Base-by-base conservation (phyloP, 2,888 invertebrate genomes). In the Amphipyra tragopoginis region DNA sequence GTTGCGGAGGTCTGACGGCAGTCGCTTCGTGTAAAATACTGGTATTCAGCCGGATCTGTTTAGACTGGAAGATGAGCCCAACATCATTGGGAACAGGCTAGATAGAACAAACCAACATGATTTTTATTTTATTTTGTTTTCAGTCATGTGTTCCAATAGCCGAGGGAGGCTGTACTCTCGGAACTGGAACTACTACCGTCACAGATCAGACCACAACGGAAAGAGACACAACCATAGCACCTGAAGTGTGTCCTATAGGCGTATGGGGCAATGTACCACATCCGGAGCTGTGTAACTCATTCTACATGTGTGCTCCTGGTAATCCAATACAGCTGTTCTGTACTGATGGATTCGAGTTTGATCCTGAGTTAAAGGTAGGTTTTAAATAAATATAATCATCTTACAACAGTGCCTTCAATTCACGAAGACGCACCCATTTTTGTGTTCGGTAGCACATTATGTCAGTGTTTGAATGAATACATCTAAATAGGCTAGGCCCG, bases 281-380 rank as follows among this genome's bases (percentile, higher is more conserved):
- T 43, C 74, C 77, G 0, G 40, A 43, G 0, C 11, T 36, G 1
- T 77, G 77, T 45, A 38, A 65, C 14, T 63, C 66, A 3, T 77
- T 74, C 47, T 77, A 79, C 44, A 71, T 82, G 72, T 89, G 89
- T 44, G 59, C 75, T 0, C 81, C 70, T 1, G 87, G 86, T 0
- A 59, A 43, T 2, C 66, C 79, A 0, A 71, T 82, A n/a, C 77
- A 67, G 8, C 53, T 85, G 9, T 73, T 54, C 42, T 88, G 88
- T 50, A 70, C 69, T 1, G 61, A 66, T 0, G 85, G 85, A 2
- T 80, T 74, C 5, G 86, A 88, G 53, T 88, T 80, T 26, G 79
- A 85, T 53, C 70, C 73, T 1, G 34, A 39, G 1, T 0, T 11
- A 3, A 42, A 0, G 14, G 74, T 74, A 36, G 71, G 65, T 50